Evolutionary conservation across 1,140 invertebrate species (phyloP).

Genomic region (Oppia nitens): DNA sequence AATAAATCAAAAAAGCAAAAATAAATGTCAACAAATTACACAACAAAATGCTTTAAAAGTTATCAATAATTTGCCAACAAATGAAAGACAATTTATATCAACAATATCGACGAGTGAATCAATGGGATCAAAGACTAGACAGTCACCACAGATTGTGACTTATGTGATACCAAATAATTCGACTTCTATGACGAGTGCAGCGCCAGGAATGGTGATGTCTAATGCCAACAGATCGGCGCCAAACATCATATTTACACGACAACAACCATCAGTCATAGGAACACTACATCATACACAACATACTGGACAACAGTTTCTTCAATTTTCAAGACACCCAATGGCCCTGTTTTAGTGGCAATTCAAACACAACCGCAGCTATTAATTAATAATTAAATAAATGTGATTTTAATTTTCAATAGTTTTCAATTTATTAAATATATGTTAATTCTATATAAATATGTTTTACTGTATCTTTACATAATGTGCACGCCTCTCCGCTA

Average conservation of each 20-base stretch:
- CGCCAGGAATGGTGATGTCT: neutral
- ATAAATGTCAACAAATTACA: neutral
- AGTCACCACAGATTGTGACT: slow-evolving; percentile 8
- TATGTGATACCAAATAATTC: slow-evolving; percentile 17
- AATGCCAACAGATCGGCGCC: neutral
- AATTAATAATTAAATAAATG: too few species aligned
- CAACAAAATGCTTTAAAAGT: neutral
- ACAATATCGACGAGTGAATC: neutral
- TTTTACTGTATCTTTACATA: too few species aligned
- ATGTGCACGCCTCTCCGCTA: too few species aligned
- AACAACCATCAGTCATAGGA: slow-evolving; percentile 17
- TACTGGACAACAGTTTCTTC: slow-evolving; percentile 27
- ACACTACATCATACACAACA: slow-evolving; percentile 17
- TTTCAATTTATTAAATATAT: too few species aligned
- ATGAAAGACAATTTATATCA: neutral
- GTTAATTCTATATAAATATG: too few species aligned
- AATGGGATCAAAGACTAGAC: neutral
- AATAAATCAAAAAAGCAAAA: neutral
- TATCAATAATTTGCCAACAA: neutral
- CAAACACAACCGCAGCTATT: slow-evolving; percentile 1
- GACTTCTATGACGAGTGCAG: neutral
- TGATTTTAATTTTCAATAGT: too few species aligned
- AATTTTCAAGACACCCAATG: slow-evolving; percentile 34
- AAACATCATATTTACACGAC: slow-evolving; percentile 11
- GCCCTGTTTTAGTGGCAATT: slow-evolving; percentile 31